Conservation (phyloP, 1,140 invertebrate genomes). For the Pararge aegeria region DNA sequence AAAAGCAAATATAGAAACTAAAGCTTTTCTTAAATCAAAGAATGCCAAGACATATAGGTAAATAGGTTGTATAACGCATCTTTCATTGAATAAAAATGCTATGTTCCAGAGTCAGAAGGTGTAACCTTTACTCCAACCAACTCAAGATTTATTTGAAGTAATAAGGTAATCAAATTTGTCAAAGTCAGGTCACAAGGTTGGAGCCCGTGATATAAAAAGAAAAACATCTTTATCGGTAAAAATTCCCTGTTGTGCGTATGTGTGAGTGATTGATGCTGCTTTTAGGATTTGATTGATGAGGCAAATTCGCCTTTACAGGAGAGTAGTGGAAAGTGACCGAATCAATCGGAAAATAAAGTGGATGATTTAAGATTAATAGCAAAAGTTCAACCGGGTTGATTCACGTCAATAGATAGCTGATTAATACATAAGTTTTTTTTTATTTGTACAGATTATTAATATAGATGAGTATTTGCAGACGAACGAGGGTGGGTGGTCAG, state of each 20-base stretch:
- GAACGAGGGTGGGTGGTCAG: no score
- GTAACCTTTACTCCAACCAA: no score
- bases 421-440: not conserved
- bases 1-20: no score
- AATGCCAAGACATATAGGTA: no score
- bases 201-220: not conserved
- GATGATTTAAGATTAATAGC: conserved; percentile 1
- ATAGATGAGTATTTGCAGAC: no score
- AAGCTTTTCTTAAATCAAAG: no score
- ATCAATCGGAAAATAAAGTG: conserved; percentile 1
- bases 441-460: not conserved
- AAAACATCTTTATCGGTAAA: conserved; percentile 5
- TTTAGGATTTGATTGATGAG: conserved; percentile 9
- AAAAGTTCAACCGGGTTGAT: conserved; percentile 3
- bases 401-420: not conserved
- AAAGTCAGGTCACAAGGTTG: not conserved
- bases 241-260: not conserved
- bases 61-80: no score
- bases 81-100: no score
- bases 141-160: no score
- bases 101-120: no score
- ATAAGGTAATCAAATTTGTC: not conserved
- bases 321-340: conserved; percentile 1
- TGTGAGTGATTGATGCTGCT: conserved; percentile 1
- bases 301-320: conserved; percentile 3